These are phyloP conservation scores for Lepisosteus oculatus DNA, from an alignment of 2,113 vertebrate genomes.

Conservation along the genomic window DNA sequence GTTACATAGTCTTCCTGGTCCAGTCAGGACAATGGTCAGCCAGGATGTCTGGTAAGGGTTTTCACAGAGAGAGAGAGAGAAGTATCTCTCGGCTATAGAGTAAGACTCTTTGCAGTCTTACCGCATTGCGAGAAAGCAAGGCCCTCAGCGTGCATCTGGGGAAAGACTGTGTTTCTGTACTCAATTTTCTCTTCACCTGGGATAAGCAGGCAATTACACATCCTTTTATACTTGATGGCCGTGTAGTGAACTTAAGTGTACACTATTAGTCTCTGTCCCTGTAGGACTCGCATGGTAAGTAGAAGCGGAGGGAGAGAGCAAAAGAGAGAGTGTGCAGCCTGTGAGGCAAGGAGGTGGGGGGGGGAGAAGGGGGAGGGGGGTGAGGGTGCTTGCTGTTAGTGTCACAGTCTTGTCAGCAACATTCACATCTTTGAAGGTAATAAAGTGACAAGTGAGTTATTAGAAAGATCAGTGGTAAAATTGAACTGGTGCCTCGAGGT, in stretches of 20 bases:
- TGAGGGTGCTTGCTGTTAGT: slow-evolving; percentile 72
- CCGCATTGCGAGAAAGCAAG: slow-evolving; percentile 38
- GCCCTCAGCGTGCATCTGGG: slow-evolving; percentile 48
- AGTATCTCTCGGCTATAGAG: slow-evolving; percentile 52
- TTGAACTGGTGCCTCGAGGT: slow-evolving; percentile 78
- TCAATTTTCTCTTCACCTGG: slow-evolving; percentile 81
- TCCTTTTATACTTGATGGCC: slow-evolving; percentile 85
- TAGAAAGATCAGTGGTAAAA: slow-evolving; percentile 85
- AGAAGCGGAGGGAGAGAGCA: slow-evolving; percentile 45
- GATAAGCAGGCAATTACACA: slow-evolving; percentile 96
- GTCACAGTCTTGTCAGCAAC: slow-evolving; percentile 87
- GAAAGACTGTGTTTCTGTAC: slow-evolving; percentile 68
- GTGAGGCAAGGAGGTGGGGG: slow-evolving; percentile 22
- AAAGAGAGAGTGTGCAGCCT: slow-evolving; percentile 43
- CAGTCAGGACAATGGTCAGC: slow-evolving; percentile 57
- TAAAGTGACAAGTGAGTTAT: slow-evolving; percentile 95
- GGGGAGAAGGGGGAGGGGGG: slow-evolving; percentile 50
- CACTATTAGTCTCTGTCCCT: slow-evolving; percentile 90
- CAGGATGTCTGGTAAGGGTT: slow-evolving; percentile 17
- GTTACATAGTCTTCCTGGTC: slow-evolving; percentile 72
- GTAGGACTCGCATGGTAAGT: slow-evolving; percentile 77
- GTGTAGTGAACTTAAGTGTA: slow-evolving; percentile 86
- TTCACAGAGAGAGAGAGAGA: slow-evolving; percentile 2
- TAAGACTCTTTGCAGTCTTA: slow-evolving; percentile 27
- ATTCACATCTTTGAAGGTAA: slow-evolving; percentile 82